Conservation (phyloP, 2,888 invertebrate species). For the Diploptera punctata region DNA sequence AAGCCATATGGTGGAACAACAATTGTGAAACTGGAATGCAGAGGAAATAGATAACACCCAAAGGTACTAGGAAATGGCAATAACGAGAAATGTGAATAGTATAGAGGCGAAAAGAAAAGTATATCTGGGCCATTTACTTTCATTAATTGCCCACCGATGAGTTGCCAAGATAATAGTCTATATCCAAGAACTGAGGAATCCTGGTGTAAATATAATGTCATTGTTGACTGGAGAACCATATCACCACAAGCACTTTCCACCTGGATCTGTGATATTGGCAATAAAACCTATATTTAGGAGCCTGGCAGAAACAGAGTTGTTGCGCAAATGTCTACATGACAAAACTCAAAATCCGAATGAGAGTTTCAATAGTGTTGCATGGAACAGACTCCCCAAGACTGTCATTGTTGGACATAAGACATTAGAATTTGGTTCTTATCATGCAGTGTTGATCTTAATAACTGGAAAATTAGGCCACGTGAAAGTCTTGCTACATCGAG, state of each 20-base stretch:
- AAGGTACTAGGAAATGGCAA: constrained; percentile 32
- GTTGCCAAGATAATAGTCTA: constrained; percentile 30
- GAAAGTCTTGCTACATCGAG: background rate
- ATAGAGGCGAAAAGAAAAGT: constrained; percentile 29
- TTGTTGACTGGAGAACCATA: constrained; percentile 2
- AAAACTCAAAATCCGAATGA: too few species aligned
- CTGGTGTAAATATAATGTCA: background rate
- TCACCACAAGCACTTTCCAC: background rate
- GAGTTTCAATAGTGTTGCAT: too few species aligned
- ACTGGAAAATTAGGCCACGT: background rate
- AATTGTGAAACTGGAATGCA: background rate
- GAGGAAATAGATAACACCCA: background rate
- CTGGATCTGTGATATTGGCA: too few species aligned
- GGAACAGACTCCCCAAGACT: too few species aligned
- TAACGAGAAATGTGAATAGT: constrained; percentile 25
- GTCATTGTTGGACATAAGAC: too few species aligned
- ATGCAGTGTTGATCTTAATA: background rate
- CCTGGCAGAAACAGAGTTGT: background rate
- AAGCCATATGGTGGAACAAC: background rate
- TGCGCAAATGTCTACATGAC: background rate
- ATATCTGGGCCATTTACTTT: constrained; percentile 37
- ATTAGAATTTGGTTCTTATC: constrained; percentile 2
- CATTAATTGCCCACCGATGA: constrained; percentile 33
- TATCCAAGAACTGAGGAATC: constrained; percentile 25
- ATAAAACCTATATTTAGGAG: too few species aligned